Base-by-base conservation (phyloP, 1,140 invertebrate species). In the Bombus consobrinus region DNA sequence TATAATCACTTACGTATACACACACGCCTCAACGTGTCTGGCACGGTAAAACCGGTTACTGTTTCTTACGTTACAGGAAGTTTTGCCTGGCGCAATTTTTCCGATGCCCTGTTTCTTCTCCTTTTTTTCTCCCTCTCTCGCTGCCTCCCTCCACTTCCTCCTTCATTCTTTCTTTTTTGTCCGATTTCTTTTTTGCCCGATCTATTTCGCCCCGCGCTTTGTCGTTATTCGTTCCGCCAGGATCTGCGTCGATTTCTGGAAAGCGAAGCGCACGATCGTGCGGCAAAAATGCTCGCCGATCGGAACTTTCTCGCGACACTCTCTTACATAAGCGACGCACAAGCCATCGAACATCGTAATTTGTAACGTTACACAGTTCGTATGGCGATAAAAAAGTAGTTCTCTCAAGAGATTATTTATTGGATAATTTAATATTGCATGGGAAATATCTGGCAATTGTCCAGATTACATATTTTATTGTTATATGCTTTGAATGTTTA, bases 61-160 rank as follows among this genome's bases (percentile, higher is more conserved):
- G 68, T 84, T 80, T 87, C 71, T 80, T 85, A 80, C 71, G 71
- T 83, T 77, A 74, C 77, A 79, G 83, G 82, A 87, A 87, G 86
- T 80, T 85, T 87, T 78, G 32, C 76, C 77, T 69, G 41, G 32
- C 41, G 28, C 68, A 43, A 85, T 80, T 80, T 87, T 87, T 87
- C 62, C 76, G 32, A 76, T 28, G 47, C 12, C 47, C 28, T 18
- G 22, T 64, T 83, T 75, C 68, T 71, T 22, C 28, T 41, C 43
- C 22, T n/a, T 3, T 34, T 68, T 22, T 34, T 25, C 28, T 28
- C 62, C 15, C 41, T 25, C 12, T 43, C 66, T 41, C 12, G 1
- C 37, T 18, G 6, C 18, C 25, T 41, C n/a, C 4, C 28, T 12
- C 6, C 13, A 10, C n/a, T 37, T 22, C 15, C 1, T 22, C 22